Evolutionary conservation across 2,888 invertebrate genomes (phyloP), one percentile per base, ranked within the genome.

Genomic region (Clepsis dumicolana): DNA sequence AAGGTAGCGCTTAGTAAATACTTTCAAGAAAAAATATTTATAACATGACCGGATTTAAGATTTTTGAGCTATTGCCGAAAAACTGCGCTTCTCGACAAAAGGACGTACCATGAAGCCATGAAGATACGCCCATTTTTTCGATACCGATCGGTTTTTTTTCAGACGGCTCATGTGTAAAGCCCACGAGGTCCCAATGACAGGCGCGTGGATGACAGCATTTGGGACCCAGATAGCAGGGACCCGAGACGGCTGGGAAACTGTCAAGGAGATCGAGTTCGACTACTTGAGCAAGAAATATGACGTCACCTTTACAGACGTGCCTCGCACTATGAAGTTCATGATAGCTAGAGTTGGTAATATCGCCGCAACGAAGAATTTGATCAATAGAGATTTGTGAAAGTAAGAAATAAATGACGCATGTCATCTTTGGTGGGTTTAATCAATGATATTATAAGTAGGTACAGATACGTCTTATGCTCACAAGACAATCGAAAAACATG

Each of bases 91-190:
- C n/a, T n/a, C n/a, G n/a, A n/a, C n/a, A n/a, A n/a, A n/a, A n/a
- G n/a, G n/a, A n/a, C n/a, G n/a, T n/a, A n/a, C n/a, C n/a, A n/a
- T n/a, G n/a, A n/a, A n/a, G n/a, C n/a, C n/a, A n/a, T n/a, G n/a
- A n/a, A n/a, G n/a, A n/a, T n/a, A n/a, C n/a, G n/a, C n/a, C n/a
- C n/a, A n/a, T n/a, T n/a, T n/a, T n/a, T n/a, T n/a, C n/a, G n/a
- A n/a, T n/a, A n/a, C n/a, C n/a, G n/a, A n/a, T n/a, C n/a, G n/a
- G n/a, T n/a, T 16, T n/a, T 2, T 53, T 10, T 4, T 18, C 8
- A 53, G 53, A 10, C 27, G 53, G 10, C n/a, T 53, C 4, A 53
- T 54, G 27, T 54, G 54, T 16, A 12, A 54, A 12, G 54, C 54
- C 10, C 29, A 54, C 5, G 32, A 18, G n/a, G 21, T 54, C 12